phyloP scores from a whole-genome alignment of 2,113 vertebrate genomes.

The Mobula hypostoma region DNA sequence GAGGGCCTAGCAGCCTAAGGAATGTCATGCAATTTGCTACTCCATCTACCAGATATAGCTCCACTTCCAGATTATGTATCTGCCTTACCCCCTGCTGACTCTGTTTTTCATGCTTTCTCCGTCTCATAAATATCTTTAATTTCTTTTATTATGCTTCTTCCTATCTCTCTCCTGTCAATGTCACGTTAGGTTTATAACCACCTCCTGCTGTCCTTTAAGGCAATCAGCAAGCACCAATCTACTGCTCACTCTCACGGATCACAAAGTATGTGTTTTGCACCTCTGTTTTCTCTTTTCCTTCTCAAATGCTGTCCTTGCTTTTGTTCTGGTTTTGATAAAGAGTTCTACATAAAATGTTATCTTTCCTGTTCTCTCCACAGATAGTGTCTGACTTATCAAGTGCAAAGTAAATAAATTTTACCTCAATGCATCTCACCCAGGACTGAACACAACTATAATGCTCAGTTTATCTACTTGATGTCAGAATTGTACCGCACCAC shows the following conservation, averaged over 20 bases:
- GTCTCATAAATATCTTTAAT: neutral
- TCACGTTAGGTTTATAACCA: neutral
- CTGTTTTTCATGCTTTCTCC: neutral
- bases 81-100: neutral
- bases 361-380: neutral
- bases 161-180: neutral
- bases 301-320: neutral
- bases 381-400: neutral
- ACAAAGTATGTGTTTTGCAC: neutral
- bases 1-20: neutral
- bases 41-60: neutral
- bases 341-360: neutral
- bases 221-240: neutral
- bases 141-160: constrained; percentile 8
- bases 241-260: neutral
- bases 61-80: neutral
- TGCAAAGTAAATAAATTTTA: neutral
- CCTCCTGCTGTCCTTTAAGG: neutral
- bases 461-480: neutral
- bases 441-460: neutral
- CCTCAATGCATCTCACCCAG: neutral
- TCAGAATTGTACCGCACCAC: neutral
- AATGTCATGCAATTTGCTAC: neutral
- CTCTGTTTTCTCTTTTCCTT: neutral
- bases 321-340: neutral